Percentiles rank a stretch among this genome's conserved stretches.
Conservation (phyloP, 2,888 invertebrate genomes). For the Nebria salina region DNA sequence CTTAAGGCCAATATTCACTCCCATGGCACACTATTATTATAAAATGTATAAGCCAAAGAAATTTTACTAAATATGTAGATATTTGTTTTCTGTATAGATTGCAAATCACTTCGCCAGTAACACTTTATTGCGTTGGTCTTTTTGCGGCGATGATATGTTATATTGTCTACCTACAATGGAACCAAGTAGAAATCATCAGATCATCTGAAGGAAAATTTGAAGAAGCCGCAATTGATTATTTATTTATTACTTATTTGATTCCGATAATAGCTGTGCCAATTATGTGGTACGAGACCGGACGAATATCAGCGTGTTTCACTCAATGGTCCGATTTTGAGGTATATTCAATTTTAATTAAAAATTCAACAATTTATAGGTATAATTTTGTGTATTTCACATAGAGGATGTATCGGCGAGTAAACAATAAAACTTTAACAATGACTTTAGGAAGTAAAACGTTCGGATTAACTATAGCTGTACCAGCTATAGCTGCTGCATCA, state of each 20-base stretch:
- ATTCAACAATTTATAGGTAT: too few species aligned
- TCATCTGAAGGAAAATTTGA: conserved; percentile 67
- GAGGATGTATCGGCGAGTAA: conserved; percentile 70
- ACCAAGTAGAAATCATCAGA: conserved; percentile 70
- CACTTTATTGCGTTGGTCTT: conserved; percentile 68
- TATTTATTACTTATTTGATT: conserved; percentile 77
- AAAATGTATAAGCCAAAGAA: background rate
- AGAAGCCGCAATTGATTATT: conserved; percentile 78
- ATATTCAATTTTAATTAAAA: too few species aligned
- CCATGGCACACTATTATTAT: conserved; percentile 18
- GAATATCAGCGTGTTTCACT: conserved; percentile 70
- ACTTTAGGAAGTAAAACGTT: conserved; percentile 70
- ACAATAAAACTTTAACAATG: conserved; percentile 67
- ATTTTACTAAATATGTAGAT: background rate
- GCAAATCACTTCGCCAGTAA: conserved; percentile 64
- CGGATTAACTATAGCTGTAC: conserved; percentile 68
- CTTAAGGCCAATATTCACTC: conserved; percentile 5
- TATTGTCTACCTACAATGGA: conserved; percentile 70
- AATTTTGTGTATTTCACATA: conserved; percentile 51
- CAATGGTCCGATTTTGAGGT: conserved; percentile 76
- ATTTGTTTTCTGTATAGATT: conserved; percentile 24
- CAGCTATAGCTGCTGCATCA: conserved; percentile 70
- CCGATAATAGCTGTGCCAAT: conserved; percentile 73
- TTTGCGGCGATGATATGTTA: conserved; percentile 66
- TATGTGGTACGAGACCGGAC: conserved; percentile 74